Conservation (phyloP, 2,113 vertebrate genomes). For the Tenrec ecaudatus region DNA sequence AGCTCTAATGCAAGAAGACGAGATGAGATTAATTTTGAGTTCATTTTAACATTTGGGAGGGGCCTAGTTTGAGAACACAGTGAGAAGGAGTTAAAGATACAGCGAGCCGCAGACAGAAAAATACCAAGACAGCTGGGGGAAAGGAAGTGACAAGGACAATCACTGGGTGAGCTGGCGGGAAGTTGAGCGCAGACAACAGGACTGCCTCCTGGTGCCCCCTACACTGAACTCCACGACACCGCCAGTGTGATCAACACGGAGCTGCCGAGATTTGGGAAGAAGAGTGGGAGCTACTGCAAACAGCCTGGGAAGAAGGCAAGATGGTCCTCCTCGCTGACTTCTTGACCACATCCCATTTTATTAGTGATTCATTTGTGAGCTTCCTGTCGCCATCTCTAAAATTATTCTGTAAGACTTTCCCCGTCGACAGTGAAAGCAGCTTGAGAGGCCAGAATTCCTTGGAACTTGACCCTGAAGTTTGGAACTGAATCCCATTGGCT, state of each 20-base stretch:
- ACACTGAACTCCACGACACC: neutral
- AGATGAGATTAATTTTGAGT: neutral
- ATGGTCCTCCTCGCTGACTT: neutral
- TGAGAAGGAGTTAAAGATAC: neutral
- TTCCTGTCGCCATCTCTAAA: neutral
- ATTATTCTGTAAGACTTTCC: neutral
- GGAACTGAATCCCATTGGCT: neutral
- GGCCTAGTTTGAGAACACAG: neutral
- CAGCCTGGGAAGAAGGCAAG: neutral
- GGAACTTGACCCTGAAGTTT: neutral
- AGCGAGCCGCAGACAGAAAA: neutral
- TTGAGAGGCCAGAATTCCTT: neutral
- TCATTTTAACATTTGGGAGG: neutral
- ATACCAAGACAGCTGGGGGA: neutral
- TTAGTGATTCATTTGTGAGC: neutral
- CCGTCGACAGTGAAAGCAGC: neutral
- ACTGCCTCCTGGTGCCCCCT: neutral
- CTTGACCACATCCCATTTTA: neutral
- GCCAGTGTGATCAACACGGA: neutral
- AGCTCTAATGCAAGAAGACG: neutral
- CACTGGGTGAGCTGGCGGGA: neutral
- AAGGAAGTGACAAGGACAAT: neutral
- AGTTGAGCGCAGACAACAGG: no score
- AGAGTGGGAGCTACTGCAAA: neutral
- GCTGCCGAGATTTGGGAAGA: neutral